Conservation (phyloP, 2,888 invertebrate genomes). For the Ptycholaimellus sp. region DNA sequence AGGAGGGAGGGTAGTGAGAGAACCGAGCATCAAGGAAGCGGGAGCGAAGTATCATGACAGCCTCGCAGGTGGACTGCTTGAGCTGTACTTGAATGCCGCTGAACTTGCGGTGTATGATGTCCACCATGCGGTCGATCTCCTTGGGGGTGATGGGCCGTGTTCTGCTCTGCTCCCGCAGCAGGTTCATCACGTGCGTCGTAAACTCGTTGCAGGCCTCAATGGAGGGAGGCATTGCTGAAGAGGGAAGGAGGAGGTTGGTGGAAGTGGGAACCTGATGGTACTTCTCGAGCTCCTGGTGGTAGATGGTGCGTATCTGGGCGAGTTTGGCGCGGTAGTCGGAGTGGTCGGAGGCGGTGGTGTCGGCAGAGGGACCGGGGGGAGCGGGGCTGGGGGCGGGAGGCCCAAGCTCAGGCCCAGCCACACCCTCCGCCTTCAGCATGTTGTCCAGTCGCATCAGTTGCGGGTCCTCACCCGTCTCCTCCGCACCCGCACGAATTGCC, state of each 20-base stretch:
- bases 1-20: neutral
- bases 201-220: conserved; percentile 88
- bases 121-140: conserved; percentile 97
- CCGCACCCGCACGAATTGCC: conserved; percentile 80
- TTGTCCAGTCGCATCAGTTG: conserved; percentile 95
- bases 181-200: conserved; percentile 96
- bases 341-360: conserved; percentile 44
- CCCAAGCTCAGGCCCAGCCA: conserved; percentile 79
- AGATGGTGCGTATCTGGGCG: conserved; percentile 90
- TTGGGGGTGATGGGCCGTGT: conserved; percentile 89
- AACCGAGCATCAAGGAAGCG: conserved; percentile 23
- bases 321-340: conserved; percentile 96
- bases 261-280: conserved; percentile 50
- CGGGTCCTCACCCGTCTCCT: conserved; percentile 91
- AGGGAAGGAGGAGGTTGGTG: neutral
- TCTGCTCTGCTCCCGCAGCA: conserved; percentile 41
- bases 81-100: conserved; percentile 45
- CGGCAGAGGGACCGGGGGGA: conserved; percentile 8
- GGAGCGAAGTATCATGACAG: conserved; percentile 91
- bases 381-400: conserved; percentile 30
- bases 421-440: conserved; percentile 86
- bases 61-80: conserved; percentile 97
- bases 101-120: conserved; percentile 81
- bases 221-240: neutral
- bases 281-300: conserved; percentile 95